Evolutionary conservation across 2,888 invertebrate species (phyloP).

Genomic region (Euzophera pinguis): DNA sequence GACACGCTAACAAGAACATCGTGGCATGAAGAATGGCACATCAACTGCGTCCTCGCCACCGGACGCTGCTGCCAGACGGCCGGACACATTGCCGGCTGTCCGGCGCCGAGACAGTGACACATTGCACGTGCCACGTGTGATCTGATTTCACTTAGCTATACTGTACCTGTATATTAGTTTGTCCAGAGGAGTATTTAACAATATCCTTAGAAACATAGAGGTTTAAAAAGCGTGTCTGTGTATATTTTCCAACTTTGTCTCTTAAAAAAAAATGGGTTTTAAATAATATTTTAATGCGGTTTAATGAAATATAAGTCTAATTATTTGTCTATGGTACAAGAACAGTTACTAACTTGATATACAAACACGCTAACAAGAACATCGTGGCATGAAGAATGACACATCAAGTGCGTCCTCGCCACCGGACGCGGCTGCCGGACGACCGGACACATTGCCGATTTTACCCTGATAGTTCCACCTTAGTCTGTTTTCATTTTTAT

Average conservation of each 20-base stretch:
- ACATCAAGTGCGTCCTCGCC: neutral
- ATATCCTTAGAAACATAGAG: neutral
- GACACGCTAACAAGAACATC: neutral
- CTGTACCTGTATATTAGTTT: neutral
- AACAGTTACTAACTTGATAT: neutral
- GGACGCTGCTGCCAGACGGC: constrained; percentile 1
- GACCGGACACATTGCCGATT: constrained; percentile 2
- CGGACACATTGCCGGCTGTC: constrained; percentile 1
- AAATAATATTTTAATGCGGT: no score
- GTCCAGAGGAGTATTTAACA: neutral
- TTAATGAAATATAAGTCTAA: no score
- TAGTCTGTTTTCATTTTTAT: no score
- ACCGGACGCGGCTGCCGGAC: constrained; percentile 1
- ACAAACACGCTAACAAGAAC: neutral
- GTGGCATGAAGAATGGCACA: neutral
- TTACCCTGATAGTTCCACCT: no score
- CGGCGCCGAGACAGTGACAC: neutral
- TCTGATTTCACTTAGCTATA: constrained; percentile 1
- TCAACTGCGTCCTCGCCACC: neutral
- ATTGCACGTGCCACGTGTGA: neutral
- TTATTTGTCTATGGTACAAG: no score
- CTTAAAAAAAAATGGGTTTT: no score
- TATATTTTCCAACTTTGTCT: no score
- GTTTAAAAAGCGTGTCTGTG: neutral
- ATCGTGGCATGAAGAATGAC: neutral